Percentiles rank a stretch among this genome's conserved stretches.
phyloP scores from a whole-genome alignment of 2,888 invertebrate species.

The Auanema sp. region DNA sequence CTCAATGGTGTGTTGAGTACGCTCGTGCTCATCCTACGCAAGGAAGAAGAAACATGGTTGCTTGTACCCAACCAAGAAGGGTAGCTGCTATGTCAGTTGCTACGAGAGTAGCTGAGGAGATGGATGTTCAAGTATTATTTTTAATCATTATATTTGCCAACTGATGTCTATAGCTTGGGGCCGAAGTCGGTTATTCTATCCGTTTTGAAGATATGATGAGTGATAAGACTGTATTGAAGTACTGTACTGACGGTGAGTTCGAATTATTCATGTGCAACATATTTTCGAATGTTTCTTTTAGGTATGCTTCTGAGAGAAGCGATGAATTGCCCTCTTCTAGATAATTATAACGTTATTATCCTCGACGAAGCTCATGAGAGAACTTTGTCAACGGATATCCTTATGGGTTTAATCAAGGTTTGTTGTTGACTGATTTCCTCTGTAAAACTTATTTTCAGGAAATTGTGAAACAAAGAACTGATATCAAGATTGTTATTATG shows the following conservation, averaged over 20 bases:
- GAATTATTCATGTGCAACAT: background rate
- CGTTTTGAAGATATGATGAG: conserved; percentile 99
- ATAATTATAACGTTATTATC: conserved; percentile 89
- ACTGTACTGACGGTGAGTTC: conserved; percentile 64
- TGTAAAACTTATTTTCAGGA: conserved; percentile 79
- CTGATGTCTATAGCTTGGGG: conserved; percentile 71
- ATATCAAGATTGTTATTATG: conserved; percentile 97
- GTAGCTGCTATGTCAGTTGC: conserved; percentile 99
- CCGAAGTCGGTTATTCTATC: conserved; percentile 93
- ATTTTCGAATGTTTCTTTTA: conserved; percentile 4
- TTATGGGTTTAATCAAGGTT: conserved; percentile 84
- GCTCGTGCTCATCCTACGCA: conserved; percentile 17
- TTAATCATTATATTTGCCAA: too few species aligned
- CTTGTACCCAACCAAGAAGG: conserved; percentile 93
- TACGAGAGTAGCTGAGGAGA: conserved; percentile 96
- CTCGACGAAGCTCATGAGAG: conserved; percentile 99
- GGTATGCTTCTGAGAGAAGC: conserved; percentile 99
- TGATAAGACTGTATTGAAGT: conserved; percentile 87
- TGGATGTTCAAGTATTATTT: conserved; percentile 86
- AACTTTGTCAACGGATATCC: conserved; percentile 93
- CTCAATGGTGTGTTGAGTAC: conserved; percentile 69
- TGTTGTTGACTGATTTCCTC: background rate
- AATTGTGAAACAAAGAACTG: conserved; percentile 86
- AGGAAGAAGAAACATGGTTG: conserved; percentile 74
- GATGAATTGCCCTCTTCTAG: conserved; percentile 97